Conservation (phyloP, 2,888 invertebrate genomes). For the Cheilosia vulpina region DNA sequence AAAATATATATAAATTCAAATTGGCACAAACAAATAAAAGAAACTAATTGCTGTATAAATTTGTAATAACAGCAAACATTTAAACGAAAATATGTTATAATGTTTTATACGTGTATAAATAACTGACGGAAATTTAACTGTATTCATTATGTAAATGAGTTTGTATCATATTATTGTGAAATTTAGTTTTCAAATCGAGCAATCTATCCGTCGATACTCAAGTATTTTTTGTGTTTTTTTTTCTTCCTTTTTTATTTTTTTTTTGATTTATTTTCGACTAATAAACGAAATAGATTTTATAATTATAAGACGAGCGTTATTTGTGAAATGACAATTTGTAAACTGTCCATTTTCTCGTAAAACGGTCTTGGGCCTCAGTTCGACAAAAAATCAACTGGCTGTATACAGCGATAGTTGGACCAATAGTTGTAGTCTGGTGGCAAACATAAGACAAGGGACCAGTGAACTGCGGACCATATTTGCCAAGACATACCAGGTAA, state of each 20-base stretch:
- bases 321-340: no score
- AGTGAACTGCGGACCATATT: no score
- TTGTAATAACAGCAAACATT: not conserved
- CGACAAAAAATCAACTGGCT: no score
- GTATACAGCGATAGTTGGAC: no score
- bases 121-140: not conserved
- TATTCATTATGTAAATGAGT: not conserved
- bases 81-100: not conserved
- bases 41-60: not conserved
- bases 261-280: slow-evolving; percentile 20
- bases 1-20: not conserved
- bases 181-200: not conserved
- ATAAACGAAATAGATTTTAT: slow-evolving; percentile 38
- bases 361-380: no score
- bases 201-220: slow-evolving; percentile 23
- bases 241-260: slow-evolving; percentile 12
- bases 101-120: slow-evolving; percentile 4
- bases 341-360: no score
- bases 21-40: not conserved
- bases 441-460: no score
- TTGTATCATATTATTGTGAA: slow-evolving; percentile 21
- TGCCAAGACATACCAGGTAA: no score
- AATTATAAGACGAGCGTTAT: not conserved
- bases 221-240: slow-evolving; percentile 20
- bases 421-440: no score